These are phyloP conservation scores for Junonia oenone DNA, from an alignment of 2,888 invertebrate genomes.

Conservation along the genomic window DNA sequence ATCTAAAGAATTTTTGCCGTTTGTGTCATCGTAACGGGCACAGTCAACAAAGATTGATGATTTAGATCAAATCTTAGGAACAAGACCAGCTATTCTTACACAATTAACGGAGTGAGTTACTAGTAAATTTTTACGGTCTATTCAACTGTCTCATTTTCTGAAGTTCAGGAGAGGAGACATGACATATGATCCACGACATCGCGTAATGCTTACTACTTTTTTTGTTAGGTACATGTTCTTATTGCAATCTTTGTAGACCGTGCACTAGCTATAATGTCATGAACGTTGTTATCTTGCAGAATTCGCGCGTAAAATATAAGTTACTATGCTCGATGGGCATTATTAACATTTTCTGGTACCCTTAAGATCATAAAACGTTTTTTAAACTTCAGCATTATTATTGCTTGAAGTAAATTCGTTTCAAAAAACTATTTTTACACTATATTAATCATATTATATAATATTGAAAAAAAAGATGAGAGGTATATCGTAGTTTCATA, in stretches of 20 bases:
- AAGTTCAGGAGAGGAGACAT: neutral
- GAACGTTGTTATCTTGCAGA: neutral
- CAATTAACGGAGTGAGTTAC: neutral
- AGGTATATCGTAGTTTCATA: constrained; percentile 72
- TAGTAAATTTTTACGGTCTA: neutral
- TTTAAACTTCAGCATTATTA: constrained; percentile 37
- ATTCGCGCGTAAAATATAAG: constrained; percentile 22
- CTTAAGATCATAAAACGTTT: constrained; percentile 32
- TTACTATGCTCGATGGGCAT: constrained; percentile 53
- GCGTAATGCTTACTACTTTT: neutral
- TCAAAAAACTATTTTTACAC: constrained; percentile 74
- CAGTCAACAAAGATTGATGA: neutral
- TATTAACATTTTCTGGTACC: constrained; percentile 51
- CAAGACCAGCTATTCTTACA: neutral
- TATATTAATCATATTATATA: constrained; percentile 43
- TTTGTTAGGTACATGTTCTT: neutral
- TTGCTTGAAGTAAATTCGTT: constrained; percentile 47
- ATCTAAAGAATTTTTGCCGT: neutral
- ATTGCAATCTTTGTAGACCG: neutral
- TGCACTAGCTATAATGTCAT: neutral
- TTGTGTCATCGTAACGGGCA: neutral
- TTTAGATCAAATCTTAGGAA: neutral
- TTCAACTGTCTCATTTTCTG: neutral
- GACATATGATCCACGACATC: neutral
- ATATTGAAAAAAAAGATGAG: constrained; percentile 59